Conservation (phyloP, 2,113 vertebrate species). For the Anser brachyrhynchus region DNA sequence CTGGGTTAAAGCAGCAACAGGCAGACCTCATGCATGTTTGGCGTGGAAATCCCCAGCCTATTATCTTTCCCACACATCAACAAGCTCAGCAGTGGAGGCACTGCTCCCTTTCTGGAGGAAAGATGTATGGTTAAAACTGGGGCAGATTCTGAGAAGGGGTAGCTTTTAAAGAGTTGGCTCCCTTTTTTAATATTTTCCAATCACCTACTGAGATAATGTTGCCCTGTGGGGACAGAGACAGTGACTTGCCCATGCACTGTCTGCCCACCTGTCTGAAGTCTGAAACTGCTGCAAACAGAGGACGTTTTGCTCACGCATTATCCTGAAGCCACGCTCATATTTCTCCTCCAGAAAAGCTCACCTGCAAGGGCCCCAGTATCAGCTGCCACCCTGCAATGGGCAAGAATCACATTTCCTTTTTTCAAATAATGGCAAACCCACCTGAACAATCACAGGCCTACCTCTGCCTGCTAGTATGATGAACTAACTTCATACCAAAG, state of each 20-base stretch:
- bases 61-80: too few species aligned
- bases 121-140: background rate
- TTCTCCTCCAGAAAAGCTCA: background rate
- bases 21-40: background rate
- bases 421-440: background rate
- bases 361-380: background rate
- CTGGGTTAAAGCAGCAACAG: background rate
- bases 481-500: background rate
- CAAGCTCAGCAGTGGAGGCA: too few species aligned
- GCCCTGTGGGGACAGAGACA: background rate
- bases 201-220: background rate
- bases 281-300: background rate
- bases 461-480: rapidly evolving
- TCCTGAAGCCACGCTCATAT: too few species aligned
- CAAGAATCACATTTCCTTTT: background rate
- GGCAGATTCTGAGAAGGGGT: background rate
- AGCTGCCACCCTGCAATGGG: background rate
- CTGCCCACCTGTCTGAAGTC: background rate
- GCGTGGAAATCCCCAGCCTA: background rate
- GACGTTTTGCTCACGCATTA: background rate
- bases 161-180: background rate
- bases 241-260: background rate
- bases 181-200: background rate
- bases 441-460: too few species aligned
- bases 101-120: background rate